phyloP scores from a whole-genome alignment of 2,113 vertebrate species.

The Tenrec ecaudatus region DNA sequence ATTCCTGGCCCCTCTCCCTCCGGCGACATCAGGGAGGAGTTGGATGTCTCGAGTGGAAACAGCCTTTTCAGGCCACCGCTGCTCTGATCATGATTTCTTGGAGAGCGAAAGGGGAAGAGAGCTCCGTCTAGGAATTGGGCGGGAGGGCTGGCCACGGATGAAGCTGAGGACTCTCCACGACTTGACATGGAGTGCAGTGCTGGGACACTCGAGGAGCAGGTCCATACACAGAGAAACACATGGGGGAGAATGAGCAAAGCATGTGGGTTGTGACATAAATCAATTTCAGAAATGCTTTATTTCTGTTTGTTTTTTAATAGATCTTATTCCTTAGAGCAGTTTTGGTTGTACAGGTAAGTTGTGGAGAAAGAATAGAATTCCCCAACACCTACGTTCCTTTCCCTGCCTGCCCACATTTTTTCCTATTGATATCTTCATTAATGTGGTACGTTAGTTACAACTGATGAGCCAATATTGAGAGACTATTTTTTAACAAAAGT shows the following conservation, averaged over 20 bases:
- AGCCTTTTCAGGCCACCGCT: background rate
- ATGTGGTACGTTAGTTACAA: no score
- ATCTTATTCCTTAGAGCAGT: no score
- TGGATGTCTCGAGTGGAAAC: background rate
- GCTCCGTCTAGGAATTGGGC: background rate
- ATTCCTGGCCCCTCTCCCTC: background rate
- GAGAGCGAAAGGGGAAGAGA: background rate
- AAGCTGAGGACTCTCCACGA: background rate
- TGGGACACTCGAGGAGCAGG: background rate
- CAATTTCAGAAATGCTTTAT: no score
- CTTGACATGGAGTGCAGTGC: background rate
- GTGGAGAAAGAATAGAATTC: no score
- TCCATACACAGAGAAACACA: background rate
- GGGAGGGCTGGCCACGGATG: background rate
- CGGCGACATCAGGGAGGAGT: background rate
- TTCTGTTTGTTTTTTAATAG: no score
- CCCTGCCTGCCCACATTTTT: no score
- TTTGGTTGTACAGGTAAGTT: no score
- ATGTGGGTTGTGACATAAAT: background rate
- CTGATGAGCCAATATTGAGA: no score
- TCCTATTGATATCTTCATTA: no score
- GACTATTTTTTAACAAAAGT: no score
- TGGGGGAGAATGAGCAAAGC: background rate
- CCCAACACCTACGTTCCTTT: no score
- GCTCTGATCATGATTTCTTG: background rate